These are phyloP conservation scores for Chanos chanos DNA, from an alignment of 2,797 vertebrate genomes.

Conservation along the genomic window DNA sequence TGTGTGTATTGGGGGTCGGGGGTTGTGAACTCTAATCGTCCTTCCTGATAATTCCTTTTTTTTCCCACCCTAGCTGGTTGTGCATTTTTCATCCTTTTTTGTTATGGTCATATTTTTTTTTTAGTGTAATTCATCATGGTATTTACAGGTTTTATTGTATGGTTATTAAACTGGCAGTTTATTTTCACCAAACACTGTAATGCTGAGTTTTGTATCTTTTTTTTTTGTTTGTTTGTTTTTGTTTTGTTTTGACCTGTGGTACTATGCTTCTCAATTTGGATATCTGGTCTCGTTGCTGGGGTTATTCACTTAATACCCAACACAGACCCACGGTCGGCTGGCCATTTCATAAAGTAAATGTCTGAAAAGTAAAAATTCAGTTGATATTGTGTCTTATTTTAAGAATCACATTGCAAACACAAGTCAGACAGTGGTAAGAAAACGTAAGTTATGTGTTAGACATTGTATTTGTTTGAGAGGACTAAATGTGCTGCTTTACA, in stretches of 20 bases:
- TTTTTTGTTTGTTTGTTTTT: slow-evolving; percentile 19
- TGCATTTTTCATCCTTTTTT: slow-evolving; percentile 66
- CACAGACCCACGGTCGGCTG: slow-evolving; percentile 29
- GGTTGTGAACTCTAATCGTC: slow-evolving; percentile 74
- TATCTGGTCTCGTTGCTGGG: slow-evolving; percentile 20
- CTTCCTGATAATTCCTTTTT: slow-evolving; percentile 68
- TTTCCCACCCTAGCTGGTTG: slow-evolving; percentile 71
- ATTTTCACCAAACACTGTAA: slow-evolving; percentile 97
- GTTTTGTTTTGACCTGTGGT: slow-evolving; percentile 13
- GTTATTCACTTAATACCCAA: slow-evolving; percentile 25
- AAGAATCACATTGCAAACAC: background rate
- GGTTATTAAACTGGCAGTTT: slow-evolving; percentile 79
- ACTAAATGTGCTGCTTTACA: no score
- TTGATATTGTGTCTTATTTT: slow-evolving; percentile 33
- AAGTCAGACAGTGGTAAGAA: background rate
- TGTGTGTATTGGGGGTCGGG: slow-evolving; percentile 51
- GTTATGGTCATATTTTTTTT: slow-evolving; percentile 60
- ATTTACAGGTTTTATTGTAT: slow-evolving; percentile 80
- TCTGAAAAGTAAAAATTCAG: slow-evolving; percentile 24
- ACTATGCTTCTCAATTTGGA: slow-evolving; percentile 22
- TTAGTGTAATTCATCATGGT: slow-evolving; percentile 75
- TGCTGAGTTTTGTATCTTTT: slow-evolving; percentile 70
- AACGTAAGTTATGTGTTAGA: no score
- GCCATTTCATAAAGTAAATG: slow-evolving; percentile 38
- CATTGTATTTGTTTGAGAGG: no score